phyloP scores from a whole-genome alignment of 2,113 vertebrate genomes.

The Hystrix cristata region DNA sequence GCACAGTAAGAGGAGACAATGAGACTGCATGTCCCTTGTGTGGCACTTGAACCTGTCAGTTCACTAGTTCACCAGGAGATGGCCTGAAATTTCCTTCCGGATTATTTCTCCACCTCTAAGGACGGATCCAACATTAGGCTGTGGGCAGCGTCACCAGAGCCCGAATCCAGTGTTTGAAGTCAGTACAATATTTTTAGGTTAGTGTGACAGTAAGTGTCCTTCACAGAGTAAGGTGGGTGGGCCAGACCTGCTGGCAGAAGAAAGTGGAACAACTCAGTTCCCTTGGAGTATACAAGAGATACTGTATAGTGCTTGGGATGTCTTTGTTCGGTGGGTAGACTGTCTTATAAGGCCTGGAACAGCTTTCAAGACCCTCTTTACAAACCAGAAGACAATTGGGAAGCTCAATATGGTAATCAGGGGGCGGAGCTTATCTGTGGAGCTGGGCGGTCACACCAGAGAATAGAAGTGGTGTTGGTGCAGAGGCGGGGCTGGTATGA shows the following conservation, averaged over 20 bases:
- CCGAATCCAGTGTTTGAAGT: neutral
- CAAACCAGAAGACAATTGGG: neutral
- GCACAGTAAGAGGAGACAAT: neutral
- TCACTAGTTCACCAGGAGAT: neutral
- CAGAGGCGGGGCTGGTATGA: neutral
- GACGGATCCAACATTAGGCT: neutral
- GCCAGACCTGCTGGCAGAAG: neutral
- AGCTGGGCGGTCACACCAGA: neutral
- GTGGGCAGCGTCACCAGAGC: neutral
- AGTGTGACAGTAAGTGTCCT: neutral
- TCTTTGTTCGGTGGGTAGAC: neutral
- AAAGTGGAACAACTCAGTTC: neutral
- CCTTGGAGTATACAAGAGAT: neutral
- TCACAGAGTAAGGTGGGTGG: neutral
- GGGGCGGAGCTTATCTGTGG: neutral
- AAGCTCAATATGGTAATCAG: neutral
- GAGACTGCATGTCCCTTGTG: neutral
- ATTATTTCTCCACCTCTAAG: neutral
- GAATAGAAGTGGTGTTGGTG: neutral
- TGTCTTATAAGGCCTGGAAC: neutral
- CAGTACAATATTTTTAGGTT: neutral
- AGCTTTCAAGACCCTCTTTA: neutral
- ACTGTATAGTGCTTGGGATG: neutral
- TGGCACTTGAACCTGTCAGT: neutral
- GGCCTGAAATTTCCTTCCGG: neutral